Conservation (phyloP, 2,888 invertebrate genomes). For the Coenonympha arcania region DNA sequence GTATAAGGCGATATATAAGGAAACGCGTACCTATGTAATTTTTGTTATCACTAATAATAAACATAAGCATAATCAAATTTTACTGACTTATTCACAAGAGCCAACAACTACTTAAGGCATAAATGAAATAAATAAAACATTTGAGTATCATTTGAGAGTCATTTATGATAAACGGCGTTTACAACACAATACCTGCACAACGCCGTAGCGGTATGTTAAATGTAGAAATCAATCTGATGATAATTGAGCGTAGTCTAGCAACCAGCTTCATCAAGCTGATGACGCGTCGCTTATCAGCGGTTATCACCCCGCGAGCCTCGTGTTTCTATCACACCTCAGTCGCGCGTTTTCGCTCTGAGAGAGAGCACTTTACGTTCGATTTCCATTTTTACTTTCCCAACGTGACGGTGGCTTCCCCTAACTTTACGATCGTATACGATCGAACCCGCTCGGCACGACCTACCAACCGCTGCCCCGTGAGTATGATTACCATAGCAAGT, state of each 20-base stretch:
- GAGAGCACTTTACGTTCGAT: constrained; percentile 41
- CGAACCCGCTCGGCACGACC: not conserved
- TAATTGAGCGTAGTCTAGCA: constrained; percentile 31
- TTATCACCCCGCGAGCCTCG: constrained; percentile 65
- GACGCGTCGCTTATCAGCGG: constrained; percentile 63
- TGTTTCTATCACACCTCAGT: constrained; percentile 45
- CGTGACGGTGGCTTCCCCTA: constrained; percentile 25
- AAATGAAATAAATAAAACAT: no score
- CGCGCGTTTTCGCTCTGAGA: constrained; percentile 52
- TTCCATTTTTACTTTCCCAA: constrained; percentile 30
- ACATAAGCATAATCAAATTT: no score
- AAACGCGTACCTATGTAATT: no score
- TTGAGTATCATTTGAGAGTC: no score
- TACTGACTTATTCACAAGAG: no score
- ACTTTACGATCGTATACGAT: constrained; percentile 18
- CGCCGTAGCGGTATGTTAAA: not conserved
- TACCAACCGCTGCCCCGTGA: constrained; percentile 3
- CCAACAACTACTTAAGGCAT: no score
- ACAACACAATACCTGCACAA: not conserved
- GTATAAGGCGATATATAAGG: no score
- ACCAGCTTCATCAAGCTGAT: constrained; percentile 40
- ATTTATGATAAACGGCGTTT: not conserved
- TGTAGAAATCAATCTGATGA: constrained; percentile 3
- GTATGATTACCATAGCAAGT: constrained; percentile 8
- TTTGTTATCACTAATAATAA: no score